phyloP scores from a whole-genome alignment of 2,797 vertebrate species.

The Clamator glandarius region DNA sequence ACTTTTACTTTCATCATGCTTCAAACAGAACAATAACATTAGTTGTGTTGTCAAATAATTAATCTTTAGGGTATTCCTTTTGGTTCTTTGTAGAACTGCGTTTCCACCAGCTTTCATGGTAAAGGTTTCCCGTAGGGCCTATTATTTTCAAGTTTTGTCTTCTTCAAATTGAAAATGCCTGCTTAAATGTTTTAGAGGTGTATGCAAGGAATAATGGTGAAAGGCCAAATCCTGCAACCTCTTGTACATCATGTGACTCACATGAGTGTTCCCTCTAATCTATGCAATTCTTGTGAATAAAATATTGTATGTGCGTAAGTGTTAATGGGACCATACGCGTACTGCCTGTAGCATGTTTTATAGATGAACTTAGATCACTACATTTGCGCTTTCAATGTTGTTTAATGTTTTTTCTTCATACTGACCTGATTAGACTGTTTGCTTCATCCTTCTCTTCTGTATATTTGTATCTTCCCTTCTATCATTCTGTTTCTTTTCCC shows the following conservation, averaged over 20 bases:
- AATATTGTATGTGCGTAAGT: neutral
- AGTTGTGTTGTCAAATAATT: slow-evolving; percentile 65
- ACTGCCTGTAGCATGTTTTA: neutral
- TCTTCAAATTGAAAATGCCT: slow-evolving; percentile 19
- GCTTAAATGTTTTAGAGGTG: slow-evolving; percentile 33
- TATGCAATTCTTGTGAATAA: neutral
- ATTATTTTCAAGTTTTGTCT: slow-evolving; percentile 58
- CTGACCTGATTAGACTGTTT: neutral
- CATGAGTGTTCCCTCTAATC: neutral
- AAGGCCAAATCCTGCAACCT: neutral
- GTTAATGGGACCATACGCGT: neutral
- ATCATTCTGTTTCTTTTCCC: neutral
- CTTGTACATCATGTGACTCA: neutral
- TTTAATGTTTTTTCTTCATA: neutral
- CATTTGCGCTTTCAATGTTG: neutral
- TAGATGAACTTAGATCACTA: neutral
- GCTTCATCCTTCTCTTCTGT: neutral
- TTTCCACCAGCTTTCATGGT: slow-evolving; percentile 45
- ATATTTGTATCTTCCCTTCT: neutral
- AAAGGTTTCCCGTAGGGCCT: slow-evolving; percentile 60
- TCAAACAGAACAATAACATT: slow-evolving; percentile 39
- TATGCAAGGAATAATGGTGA: neutral
- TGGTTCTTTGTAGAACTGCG: neutral
- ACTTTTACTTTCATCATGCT: slow-evolving; percentile 12
- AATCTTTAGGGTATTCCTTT: slow-evolving; percentile 62